Evolutionary conservation across 2,797 vertebrate species (phyloP).

Genomic region (Remorina albescens): DNA sequence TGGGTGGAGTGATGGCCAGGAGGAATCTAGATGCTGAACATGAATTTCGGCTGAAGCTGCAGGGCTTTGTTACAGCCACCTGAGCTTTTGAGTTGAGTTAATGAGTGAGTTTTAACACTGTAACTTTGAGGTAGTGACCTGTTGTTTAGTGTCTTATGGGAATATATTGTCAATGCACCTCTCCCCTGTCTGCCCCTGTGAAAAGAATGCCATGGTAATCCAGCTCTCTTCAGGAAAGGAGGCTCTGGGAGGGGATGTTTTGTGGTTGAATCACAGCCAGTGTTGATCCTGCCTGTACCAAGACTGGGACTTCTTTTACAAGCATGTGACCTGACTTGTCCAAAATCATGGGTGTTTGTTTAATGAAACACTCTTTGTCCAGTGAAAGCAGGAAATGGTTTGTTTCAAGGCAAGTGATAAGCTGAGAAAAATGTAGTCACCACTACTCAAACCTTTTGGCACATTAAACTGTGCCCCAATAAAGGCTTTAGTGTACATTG

Average conservation of each 20-base stretch:
- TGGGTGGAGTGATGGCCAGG: neutral
- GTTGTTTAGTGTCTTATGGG: constrained; percentile 1
- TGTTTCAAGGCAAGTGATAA: neutral
- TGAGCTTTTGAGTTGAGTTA: too few relatives aligned
- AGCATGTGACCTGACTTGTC: neutral
- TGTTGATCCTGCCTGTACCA: constrained; percentile 7
- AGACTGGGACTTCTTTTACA: neutral
- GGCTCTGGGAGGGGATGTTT: neutral
- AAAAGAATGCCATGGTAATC: constrained; percentile 14
- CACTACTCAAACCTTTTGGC: neutral
- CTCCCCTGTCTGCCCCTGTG: neutral
- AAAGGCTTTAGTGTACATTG: too few relatives aligned
- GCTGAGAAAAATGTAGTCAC: too few relatives aligned
- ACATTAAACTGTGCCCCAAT: neutral
- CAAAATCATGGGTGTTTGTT: constrained; percentile 8
- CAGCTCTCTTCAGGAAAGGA: constrained; percentile 11
- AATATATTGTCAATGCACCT: neutral
- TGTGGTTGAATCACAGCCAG: constrained; percentile 12
- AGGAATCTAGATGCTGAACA: neutral
- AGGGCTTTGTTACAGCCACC: constrained; percentile 24
- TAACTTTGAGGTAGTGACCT: constrained; percentile 24
- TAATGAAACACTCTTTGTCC: neutral
- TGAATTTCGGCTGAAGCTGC: neutral
- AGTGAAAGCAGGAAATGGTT: neutral
- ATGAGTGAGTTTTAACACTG: constrained; percentile 35